phyloP scores from a whole-genome alignment of 37 sponge, comb jelly and placozoan genomes.

The Hexactinellida sp. region DNA sequence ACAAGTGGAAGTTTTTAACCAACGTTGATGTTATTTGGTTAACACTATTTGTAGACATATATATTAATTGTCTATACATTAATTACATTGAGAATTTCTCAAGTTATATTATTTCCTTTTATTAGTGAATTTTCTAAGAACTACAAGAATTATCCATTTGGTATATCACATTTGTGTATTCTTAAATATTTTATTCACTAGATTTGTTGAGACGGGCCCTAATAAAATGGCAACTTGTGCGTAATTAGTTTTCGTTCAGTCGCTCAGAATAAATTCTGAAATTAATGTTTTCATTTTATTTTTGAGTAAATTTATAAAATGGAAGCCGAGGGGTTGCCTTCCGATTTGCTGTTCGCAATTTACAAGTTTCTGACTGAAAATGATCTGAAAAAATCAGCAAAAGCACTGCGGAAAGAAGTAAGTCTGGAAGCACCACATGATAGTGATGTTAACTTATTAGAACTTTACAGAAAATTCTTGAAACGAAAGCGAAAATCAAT shows the following conservation, averaged over 20 bases:
- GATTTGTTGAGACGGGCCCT: too few species aligned
- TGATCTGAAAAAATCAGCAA: conserved; percentile 20
- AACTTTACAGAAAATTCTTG: not conserved
- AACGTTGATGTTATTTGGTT: not conserved
- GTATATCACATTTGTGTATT: too few species aligned
- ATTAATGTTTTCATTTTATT: not conserved
- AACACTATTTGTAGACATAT: not conserved
- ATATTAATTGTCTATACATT: too few species aligned
- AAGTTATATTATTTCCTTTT: too few species aligned
- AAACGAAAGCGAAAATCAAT: not conserved
- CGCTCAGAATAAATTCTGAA: not conserved
- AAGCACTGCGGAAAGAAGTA: conserved; percentile 16
- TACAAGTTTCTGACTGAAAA: not conserved
- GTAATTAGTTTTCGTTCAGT: not conserved
- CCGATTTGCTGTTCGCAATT: not conserved
- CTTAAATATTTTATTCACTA: too few species aligned
- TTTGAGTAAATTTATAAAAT: too few species aligned
- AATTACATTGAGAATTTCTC: too few species aligned
- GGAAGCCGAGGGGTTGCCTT: not conserved
- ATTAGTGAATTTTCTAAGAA: too few species aligned
- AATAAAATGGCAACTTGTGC: not conserved
- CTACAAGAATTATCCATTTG: too few species aligned
- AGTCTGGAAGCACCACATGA: not conserved
- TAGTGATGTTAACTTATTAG: not conserved
- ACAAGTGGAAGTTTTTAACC: not conserved